A percentile compares a stretch with the other conserved stretches of the same genome.
phyloP scores from a whole-genome alignment of 2,797 vertebrate genomes.

The Scolopax rusticola region DNA sequence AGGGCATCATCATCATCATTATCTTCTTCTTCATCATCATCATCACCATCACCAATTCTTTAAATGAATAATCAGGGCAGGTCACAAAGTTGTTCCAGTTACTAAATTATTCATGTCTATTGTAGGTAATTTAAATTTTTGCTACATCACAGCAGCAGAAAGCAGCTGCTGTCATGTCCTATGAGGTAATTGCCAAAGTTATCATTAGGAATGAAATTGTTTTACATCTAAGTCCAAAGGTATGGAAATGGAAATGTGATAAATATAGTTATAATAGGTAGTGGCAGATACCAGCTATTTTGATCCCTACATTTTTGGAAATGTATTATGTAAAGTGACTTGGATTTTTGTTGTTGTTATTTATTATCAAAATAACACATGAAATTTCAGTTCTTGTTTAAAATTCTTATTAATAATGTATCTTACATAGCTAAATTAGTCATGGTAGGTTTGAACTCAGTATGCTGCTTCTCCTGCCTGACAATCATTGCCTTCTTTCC shows the following conservation, averaged over 20 bases:
- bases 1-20: not conserved
- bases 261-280: not conserved
- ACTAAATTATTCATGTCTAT: not conserved
- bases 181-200: constrained; percentile 8
- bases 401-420: constrained; percentile 7
- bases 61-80: not conserved
- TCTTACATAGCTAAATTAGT: constrained; percentile 12
- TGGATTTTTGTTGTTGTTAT: not conserved
- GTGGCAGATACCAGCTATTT: not conserved
- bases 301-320: not conserved
- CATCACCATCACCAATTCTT: not conserved
- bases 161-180: not conserved
- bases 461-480: not conserved
- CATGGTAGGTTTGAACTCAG: constrained; percentile 14
- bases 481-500: not conserved
- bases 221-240: not conserved
- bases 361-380: not conserved
- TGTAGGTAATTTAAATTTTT: not conserved
- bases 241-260: not conserved
- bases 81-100: not conserved
- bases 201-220: not conserved
- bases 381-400: not conserved
- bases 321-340: not conserved
- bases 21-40: not conserved
- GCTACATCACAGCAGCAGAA: not conserved